Percentiles rank a stretch among this genome's conserved stretches.
Conservation (phyloP, 1,140 invertebrate species). For the Acromyrmex charruanus region DNA sequence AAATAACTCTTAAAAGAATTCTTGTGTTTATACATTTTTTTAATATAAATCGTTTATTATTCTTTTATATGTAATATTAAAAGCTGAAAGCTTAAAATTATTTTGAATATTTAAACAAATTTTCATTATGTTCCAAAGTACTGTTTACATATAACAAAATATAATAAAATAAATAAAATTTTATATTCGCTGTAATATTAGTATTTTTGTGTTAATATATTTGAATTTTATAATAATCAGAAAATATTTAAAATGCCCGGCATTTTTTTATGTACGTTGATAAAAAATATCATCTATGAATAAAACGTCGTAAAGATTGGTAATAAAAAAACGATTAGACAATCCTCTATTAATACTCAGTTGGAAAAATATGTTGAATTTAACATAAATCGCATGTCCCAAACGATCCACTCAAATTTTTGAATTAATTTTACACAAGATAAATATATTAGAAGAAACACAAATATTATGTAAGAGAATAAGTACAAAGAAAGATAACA, state of each 20-base stretch:
- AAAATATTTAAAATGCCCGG: neutral
- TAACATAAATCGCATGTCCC: too few relatives aligned
- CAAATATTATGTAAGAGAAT: too few relatives aligned
- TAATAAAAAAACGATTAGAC: neutral
- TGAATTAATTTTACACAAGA: too few relatives aligned
- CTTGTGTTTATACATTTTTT: neutral
- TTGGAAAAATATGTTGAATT: too few relatives aligned
- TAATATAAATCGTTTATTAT: neutral
- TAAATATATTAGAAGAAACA: too few relatives aligned
- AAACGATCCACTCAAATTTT: too few relatives aligned
- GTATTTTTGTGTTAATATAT: neutral
- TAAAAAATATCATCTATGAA: neutral
- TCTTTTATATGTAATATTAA: neutral
- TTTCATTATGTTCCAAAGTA: too few relatives aligned
- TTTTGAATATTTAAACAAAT: neutral
- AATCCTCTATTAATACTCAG: neutral
- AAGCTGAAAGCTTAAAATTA: neutral
- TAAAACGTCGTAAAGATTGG: neutral
- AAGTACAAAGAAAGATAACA: too few relatives aligned
- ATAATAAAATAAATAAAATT: conserved; percentile 4
- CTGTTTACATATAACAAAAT: neutral
- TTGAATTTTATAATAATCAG: neutral
- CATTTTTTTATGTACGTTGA: neutral
- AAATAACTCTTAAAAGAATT: neutral
- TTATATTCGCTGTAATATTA: neutral